Base-by-base conservation (phyloP, 1,140 invertebrate genomes). In the Drosophila pachea region DNA sequence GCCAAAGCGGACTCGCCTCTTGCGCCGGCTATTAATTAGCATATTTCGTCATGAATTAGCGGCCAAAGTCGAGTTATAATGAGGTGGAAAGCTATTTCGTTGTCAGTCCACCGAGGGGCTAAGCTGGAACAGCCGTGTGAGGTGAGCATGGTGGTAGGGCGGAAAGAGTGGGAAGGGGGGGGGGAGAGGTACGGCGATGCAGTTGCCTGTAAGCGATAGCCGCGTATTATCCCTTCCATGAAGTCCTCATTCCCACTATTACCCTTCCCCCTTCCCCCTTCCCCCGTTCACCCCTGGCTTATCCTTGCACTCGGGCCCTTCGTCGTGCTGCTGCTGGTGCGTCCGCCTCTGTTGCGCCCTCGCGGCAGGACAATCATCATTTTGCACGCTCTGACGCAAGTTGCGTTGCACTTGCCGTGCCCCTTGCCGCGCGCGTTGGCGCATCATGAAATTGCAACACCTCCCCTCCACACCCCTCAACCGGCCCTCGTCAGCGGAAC, bases 31-130 rank as follows among this genome's bases (percentile, higher is more conserved):
- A 68, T 77, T 82, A 82, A 82, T 82, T 81, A 81, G 69, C 77
- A 77, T 81, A 81, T 82, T 82, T 82, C 58, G 71, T 69, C 71
- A 79, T 79, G 76, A 79, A 73, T 78, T 75, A 78, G 73, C 72
- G 56, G 42, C 55, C 48, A 54, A 73, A 75, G 67, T 65, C 72
- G 61, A 52, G 42, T 78, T 75, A 70, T 68, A 84, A 73, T 75
- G 72, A 84, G 76, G 61, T 69, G 72, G 72, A 82, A 79, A 84
- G 64, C 45, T 54, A 67, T 49, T 65, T 45, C 59, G 56, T 50
- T 47, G 36, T 22, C 22, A 22, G 22, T 43, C 40, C 40, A 14
- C n/a, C 4, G 2, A 14, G 12, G 14, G 12, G 14, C 22, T 22
- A 22, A 22, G 22, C 22, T 22, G 22, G n/a, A n/a, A n/a, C n/a